Conservation (phyloP, 2,888 invertebrate genomes). For the Actias luna region DNA sequence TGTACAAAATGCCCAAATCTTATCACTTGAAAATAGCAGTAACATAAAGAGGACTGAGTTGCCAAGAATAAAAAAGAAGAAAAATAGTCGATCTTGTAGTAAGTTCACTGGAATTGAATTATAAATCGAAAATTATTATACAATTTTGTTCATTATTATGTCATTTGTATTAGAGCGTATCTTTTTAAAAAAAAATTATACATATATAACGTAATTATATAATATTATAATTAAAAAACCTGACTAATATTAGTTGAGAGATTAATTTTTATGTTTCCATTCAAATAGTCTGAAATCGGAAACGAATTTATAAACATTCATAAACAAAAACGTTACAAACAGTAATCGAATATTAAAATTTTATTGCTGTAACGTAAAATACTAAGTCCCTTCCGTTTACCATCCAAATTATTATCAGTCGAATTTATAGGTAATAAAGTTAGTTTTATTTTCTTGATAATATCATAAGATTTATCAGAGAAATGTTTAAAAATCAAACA, state of each 20-base stretch:
- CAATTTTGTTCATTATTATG: neutral
- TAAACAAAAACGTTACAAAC: neutral
- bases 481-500: neutral
- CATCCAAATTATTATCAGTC: slow-evolving; percentile 6
- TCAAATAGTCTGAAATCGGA: neutral
- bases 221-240: neutral
- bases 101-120: no score
- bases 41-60: no score
- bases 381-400: slow-evolving; percentile 6
- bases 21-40: no score
- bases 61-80: no score
- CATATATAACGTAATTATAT: neutral
- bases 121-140: neutral
- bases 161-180: neutral
- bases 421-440: slow-evolving; percentile 4
- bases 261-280: neutral
- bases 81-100: no score
- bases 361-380: slow-evolving; percentile 5
- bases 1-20: no score
- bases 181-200: neutral
- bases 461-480: slow-evolving; percentile 1
- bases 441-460: slow-evolving; percentile 2
- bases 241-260: neutral
- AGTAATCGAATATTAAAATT: slow-evolving; percentile 1
- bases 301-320: neutral